Conservation (phyloP, 2,797 vertebrate species). For the Aselliscus stoliczkanus region DNA sequence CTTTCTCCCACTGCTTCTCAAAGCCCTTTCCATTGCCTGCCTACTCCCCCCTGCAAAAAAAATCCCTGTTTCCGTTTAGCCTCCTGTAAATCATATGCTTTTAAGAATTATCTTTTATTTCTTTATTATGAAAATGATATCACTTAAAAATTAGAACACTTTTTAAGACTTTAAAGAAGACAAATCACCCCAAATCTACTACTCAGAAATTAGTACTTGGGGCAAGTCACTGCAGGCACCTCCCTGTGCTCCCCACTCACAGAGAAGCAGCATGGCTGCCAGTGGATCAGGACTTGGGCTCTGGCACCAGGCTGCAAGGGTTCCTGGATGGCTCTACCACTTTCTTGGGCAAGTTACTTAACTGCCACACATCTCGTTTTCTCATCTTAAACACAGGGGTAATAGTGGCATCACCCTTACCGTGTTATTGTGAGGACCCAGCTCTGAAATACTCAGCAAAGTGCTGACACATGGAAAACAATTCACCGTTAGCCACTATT, state of each 20-base stretch:
- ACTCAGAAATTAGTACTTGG: background rate
- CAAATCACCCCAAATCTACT: background rate
- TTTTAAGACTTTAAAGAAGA: background rate
- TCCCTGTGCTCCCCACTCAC: background rate
- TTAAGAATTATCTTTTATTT: background rate
- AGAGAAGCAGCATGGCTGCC: background rate
- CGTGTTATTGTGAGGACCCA: background rate
- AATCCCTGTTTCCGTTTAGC: background rate
- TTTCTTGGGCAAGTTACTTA: background rate
- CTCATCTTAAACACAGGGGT: background rate
- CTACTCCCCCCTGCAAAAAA: background rate
- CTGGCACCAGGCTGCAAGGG: fast-evolving
- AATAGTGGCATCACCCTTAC: background rate
- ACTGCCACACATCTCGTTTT: background rate
- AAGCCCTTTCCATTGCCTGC: background rate
- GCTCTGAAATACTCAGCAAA: background rate
- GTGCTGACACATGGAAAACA: background rate
- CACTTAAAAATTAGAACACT: slow-evolving; percentile 6
- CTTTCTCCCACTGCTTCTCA: background rate
- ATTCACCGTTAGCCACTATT: background rate
- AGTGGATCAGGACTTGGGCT: background rate
- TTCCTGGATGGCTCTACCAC: background rate
- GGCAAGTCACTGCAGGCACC: background rate
- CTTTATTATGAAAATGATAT: background rate
- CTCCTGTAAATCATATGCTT: background rate